Evolutionary conservation across 2,797 vertebrate genomes (phyloP).

Genomic region (Manis javanica): DNA sequence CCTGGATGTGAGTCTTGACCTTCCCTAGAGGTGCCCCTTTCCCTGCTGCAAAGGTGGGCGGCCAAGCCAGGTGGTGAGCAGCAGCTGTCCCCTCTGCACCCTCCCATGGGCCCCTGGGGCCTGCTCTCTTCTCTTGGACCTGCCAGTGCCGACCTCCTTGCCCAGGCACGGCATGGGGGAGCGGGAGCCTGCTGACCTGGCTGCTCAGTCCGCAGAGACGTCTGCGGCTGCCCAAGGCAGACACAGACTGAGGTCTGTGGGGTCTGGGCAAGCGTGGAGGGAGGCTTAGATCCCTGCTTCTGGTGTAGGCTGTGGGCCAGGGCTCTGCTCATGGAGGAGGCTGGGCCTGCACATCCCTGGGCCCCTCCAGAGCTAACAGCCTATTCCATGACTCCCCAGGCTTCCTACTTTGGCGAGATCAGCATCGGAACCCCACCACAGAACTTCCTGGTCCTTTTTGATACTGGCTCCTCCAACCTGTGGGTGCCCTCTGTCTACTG

Average conservation of each 20-base stretch:
- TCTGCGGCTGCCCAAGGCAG: background rate
- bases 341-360: no score
- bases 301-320: background rate
- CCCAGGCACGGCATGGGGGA: background rate
- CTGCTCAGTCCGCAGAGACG: background rate
- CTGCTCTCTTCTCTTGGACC: background rate
- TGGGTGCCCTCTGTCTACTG: slow-evolving; percentile 91
- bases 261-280: background rate
- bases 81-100: background rate
- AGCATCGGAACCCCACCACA: slow-evolving; percentile 90
- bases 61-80: no score
- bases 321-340: background rate
- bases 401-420: slow-evolving; percentile 89
- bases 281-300: background rate
- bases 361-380: background rate
- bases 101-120: background rate
- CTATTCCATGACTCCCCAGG: slow-evolving; percentile 65
- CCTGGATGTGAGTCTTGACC: slow-evolving; percentile 60
- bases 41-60: background rate
- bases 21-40: no score
- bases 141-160: background rate
- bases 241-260: background rate
- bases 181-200: background rate
- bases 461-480: slow-evolving; percentile 90
- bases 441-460: slow-evolving; percentile 91